Conservation (phyloP, 2,797 vertebrate genomes). For the Psittacula derbiana region DNA sequence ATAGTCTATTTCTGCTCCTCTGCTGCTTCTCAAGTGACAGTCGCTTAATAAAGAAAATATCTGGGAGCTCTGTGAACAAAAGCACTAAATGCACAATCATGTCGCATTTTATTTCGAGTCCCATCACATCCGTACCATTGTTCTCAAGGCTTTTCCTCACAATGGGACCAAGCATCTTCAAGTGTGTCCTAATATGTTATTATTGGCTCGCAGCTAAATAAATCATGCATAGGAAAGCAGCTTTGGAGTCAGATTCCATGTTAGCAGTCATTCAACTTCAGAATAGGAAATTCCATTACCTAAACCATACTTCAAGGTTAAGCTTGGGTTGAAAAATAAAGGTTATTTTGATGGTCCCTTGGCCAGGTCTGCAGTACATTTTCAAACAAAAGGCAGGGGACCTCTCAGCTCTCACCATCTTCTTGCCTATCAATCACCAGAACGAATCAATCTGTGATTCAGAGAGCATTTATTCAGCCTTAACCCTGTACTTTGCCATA, state of each 20-base stretch:
- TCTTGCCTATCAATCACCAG: background rate
- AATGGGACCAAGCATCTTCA: background rate
- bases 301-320: background rate
- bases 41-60: background rate
- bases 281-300: background rate
- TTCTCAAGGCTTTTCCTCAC: background rate
- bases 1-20: constrained; percentile 22
- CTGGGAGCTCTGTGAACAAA: background rate
- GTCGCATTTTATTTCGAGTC: background rate
- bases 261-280: background rate
- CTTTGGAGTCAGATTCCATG: background rate
- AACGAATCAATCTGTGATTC: background rate
- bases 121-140: background rate
- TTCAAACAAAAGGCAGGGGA: background rate
- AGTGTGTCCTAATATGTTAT: background rate
- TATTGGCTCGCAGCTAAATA: background rate
- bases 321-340: background rate
- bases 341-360: background rate
- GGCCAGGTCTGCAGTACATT: background rate
- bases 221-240: background rate
- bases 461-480: background rate
- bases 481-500: background rate
- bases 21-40: background rate
- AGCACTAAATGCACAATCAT: background rate
- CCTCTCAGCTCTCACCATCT: background rate